Evolutionary conservation across 2,797 vertebrate species (phyloP).

Genomic region (Rhinichthys osculus): DNA sequence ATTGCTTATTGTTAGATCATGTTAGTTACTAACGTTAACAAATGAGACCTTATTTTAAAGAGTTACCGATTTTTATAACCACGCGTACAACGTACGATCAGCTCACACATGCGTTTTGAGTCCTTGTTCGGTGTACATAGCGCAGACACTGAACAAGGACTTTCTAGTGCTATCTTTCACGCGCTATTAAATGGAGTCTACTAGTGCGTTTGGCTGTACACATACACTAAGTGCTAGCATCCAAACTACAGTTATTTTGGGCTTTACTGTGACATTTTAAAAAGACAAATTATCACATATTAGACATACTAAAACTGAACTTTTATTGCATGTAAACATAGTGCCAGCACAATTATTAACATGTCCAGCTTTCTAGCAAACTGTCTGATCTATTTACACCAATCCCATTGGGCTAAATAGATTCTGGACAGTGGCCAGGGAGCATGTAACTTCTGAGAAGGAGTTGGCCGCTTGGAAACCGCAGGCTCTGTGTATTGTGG

Average conservation of each 20-base stretch:
- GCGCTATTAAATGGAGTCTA: not conserved
- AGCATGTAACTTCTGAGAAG: constrained; percentile 76
- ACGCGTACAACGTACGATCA: not conserved
- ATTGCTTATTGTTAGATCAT: too few species aligned
- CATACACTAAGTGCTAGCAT: not conserved
- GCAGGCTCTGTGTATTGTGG: constrained; percentile 14
- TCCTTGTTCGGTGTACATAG: not conserved
- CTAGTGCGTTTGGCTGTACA: not conserved
- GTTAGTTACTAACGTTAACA: too few species aligned
- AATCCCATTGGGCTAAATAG: constrained; percentile 9
- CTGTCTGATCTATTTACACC: not conserved
- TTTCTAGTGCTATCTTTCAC: not conserved
- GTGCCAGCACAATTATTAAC: not conserved
- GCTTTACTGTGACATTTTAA: not conserved
- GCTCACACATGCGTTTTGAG: not conserved
- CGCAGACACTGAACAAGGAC: not conserved
- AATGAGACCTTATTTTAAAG: too few species aligned
- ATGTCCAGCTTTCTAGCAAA: not conserved
- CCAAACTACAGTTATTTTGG: not conserved
- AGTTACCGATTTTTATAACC: not conserved
- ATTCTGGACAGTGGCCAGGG: constrained; percentile 66
- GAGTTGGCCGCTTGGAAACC: constrained; percentile 62
- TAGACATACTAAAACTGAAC: not conserved
- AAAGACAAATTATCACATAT: not conserved
- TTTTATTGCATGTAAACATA: not conserved